A percentile compares a stretch with the other conserved stretches of the same genome.
Conservation (phyloP, 2,888 invertebrate genomes). For the Patella caerulea region DNA sequence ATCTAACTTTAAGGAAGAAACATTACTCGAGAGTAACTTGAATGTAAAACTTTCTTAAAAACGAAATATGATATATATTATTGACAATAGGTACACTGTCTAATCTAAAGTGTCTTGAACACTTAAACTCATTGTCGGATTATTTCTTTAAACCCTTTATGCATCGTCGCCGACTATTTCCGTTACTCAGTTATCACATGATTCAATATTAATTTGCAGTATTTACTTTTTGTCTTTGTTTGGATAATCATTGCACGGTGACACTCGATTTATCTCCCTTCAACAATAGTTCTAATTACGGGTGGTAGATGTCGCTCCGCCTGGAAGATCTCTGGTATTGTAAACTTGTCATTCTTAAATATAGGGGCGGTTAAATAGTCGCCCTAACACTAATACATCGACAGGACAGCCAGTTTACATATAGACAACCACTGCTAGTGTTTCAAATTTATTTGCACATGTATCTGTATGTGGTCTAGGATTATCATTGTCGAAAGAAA, state of each 20-base stretch:
- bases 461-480: no score
- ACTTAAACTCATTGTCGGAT: no score
- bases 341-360: constrained; percentile 4
- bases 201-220: constrained; percentile 1
- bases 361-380: constrained; percentile 10
- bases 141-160: no score
- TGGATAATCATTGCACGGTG: neutral
- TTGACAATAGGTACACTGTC: no score
- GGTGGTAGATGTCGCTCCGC: constrained; percentile 13
- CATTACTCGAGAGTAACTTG: no score
- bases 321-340: neutral
- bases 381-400: neutral
- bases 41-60: no score
- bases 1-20: no score
- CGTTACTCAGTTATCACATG: neutral
- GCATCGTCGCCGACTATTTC: no score
- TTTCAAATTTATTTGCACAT: constrained; percentile 2
- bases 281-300: constrained; percentile 6
- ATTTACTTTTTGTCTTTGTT: neutral
- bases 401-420: neutral
- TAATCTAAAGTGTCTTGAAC: no score
- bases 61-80: no score
- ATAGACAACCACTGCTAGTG: neutral
- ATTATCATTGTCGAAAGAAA: no score
- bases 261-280: constrained; percentile 10